Percentiles rank a stretch among this genome's conserved stretches.
phyloP scores from a whole-genome alignment of 2,888 invertebrate genomes.

The Steinernema scapterisci region DNA sequence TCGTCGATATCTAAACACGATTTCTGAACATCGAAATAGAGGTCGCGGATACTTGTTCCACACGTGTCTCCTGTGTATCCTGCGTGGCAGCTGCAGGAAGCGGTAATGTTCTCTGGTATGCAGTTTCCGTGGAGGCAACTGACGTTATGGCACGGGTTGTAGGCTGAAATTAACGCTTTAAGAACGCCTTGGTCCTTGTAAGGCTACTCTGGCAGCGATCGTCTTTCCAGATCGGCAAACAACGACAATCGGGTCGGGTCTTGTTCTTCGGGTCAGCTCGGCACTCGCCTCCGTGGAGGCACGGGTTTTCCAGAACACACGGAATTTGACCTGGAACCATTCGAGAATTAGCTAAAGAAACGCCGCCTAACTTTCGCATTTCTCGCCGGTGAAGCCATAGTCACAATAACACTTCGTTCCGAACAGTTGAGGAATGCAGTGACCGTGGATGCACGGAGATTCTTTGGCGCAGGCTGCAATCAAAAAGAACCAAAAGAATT shows the following conservation, averaged over 20 bases:
- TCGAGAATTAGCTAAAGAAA: neutral
- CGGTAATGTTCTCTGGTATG: neutral
- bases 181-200: neutral
- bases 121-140: neutral
- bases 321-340: neutral
- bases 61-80: constrained; percentile 33
- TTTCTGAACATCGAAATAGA: neutral
- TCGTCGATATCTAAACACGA: constrained; percentile 34
- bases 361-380: neutral
- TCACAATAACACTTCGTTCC: too few species aligned
- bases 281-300: neutral
- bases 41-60: constrained; percentile 14
- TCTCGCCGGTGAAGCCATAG: too few species aligned
- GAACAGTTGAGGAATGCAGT: too few species aligned
- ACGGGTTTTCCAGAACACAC: neutral
- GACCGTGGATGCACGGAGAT: too few species aligned
- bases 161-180: neutral
- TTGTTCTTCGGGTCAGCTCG: neutral
- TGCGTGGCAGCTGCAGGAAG: constrained; percentile 20
- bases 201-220: neutral
- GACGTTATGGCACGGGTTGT: constrained; percentile 1
- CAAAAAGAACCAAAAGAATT: too few species aligned
- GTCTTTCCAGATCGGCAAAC: constrained; percentile 3
- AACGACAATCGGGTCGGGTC: neutral
- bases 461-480: too few species aligned